Base-by-base conservation (phyloP, 2,888 invertebrate genomes). In the Mesorhabditis spiculigera region DNA sequence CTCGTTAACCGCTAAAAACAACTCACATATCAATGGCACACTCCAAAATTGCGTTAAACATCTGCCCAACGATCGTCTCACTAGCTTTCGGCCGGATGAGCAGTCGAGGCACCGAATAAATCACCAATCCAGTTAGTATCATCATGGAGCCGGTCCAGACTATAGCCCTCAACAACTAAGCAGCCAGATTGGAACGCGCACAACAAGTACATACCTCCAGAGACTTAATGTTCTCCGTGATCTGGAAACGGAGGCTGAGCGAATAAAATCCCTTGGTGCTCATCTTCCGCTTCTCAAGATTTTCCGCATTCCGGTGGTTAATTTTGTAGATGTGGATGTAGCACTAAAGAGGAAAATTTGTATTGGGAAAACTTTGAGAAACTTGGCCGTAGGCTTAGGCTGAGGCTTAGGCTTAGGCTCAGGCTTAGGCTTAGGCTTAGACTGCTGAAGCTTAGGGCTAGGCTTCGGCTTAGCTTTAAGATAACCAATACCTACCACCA, bases 161-260 rank as follows among this genome's bases (percentile, higher is more conserved):
- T 10, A 50, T 50, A 10, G n/a, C 58, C n/a, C 10, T 10, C n/a
- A 50, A n/a, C 58, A 50, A n/a, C 58, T 50, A n/a, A 50, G n/a
- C 8, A 50, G n/a, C 58, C 28, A 28, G 3, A 28, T 28, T 28
- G 28, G 28, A 28, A 28, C 28, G 28, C 28, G 28, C 28, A 28
- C 28, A 28, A 3, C 28, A 28, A 28, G 28, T 13, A 50, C 58
- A 3, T 50, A 50, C 58, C 58, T 50, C 58, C 1, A 50, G n/a
- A 10, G 58, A 50, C n/a, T 50, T 50, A n/a, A 50, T n/a, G 58
- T 50, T 50, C n/a, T 50, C 58, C 8, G 58, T n/a, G n/a, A 50
- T 50, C n/a, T 50, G 58, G n/a, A 50, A 50, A 50, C 58, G 58
- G 10, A 50, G n/a, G n/a, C 58, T 50, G 10, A 50, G n/a, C 58